A percentile compares a stretch with the other conserved stretches of the same genome.
phyloP scores from a whole-genome alignment of 2,113 vertebrate genomes.

The Prinia subflava region DNA sequence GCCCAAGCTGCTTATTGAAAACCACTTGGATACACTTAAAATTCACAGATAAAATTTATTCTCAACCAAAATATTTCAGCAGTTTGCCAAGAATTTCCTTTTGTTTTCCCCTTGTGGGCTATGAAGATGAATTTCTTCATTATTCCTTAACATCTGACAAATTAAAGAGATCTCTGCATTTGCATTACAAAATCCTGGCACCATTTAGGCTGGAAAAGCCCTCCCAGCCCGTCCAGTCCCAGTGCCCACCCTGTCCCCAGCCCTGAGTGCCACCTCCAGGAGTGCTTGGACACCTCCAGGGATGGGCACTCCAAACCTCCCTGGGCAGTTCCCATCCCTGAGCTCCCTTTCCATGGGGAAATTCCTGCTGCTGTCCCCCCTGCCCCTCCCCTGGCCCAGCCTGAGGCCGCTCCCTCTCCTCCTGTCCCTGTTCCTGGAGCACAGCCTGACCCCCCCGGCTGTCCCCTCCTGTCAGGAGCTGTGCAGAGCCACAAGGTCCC shows the following conservation, averaged over 20 bases:
- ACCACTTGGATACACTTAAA: background rate
- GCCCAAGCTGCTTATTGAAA: background rate
- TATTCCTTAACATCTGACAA: background rate
- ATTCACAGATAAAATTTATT: background rate
- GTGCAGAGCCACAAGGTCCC: background rate
- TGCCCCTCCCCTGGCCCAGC: background rate
- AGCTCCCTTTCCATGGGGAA: background rate
- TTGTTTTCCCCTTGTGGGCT: background rate
- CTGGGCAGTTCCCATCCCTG: background rate
- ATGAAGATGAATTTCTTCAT: background rate
- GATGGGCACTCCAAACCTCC: background rate
- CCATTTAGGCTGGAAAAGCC: background rate
- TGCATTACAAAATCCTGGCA: background rate
- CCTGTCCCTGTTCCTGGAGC: background rate
- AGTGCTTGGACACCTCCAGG: background rate
- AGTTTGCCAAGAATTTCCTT: background rate
- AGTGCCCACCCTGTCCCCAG: rapidly evolving
- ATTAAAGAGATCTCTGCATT: background rate
- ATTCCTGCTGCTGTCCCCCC: background rate
- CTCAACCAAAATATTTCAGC: background rate
- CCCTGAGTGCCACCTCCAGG: background rate
- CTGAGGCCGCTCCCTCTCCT: background rate
- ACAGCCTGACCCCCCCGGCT: too few relatives aligned
- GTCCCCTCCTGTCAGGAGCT: background rate
- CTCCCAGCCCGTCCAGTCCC: background rate